Evolutionary conservation across 2,888 invertebrate species (phyloP).

Genomic region (Synanthedon vespiformis): DNA sequence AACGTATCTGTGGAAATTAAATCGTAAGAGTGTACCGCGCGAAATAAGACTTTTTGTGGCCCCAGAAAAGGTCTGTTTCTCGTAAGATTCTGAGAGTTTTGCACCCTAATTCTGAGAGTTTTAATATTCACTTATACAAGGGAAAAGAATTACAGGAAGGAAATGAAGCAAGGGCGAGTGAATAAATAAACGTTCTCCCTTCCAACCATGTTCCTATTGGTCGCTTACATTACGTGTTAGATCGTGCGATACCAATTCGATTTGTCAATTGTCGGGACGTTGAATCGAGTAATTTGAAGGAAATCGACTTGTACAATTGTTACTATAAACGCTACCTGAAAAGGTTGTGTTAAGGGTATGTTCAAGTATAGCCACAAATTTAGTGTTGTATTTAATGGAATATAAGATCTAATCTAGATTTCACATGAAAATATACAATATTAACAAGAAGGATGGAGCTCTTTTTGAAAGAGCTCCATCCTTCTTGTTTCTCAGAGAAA

Average conservation of each 20-base stretch:
- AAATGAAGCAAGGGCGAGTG: slow-evolving; percentile 58
- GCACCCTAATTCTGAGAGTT: slow-evolving; percentile 45
- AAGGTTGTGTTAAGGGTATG: too few species aligned
- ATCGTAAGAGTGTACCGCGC: slow-evolving; percentile 14
- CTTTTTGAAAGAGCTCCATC: too few species aligned
- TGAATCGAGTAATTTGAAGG: slow-evolving; percentile 25
- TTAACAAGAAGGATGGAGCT: too few species aligned
- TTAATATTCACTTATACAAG: slow-evolving; percentile 63
- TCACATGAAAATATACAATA: too few species aligned
- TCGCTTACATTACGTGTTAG: slow-evolving; percentile 53
- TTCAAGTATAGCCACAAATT: too few species aligned
- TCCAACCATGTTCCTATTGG: slow-evolving; percentile 39
- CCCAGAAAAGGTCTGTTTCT: slow-evolving; percentile 19
- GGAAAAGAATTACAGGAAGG: slow-evolving; percentile 65
- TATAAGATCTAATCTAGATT: too few species aligned
- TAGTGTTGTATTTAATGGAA: too few species aligned
- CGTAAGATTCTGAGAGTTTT: slow-evolving; percentile 6
- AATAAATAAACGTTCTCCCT: slow-evolving; percentile 53
- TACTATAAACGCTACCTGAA: too few species aligned
- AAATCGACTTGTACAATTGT: slow-evolving; percentile 42
- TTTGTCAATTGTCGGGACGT: slow-evolving; percentile 42
- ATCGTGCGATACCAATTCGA: slow-evolving; percentile 53
- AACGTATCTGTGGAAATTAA: slow-evolving; percentile 26
- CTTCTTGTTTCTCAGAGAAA: too few species aligned
- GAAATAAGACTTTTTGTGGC: slow-evolving; percentile 24